Conservation (phyloP, 2,888 invertebrate genomes). For the Sialis fuliginosa region DNA sequence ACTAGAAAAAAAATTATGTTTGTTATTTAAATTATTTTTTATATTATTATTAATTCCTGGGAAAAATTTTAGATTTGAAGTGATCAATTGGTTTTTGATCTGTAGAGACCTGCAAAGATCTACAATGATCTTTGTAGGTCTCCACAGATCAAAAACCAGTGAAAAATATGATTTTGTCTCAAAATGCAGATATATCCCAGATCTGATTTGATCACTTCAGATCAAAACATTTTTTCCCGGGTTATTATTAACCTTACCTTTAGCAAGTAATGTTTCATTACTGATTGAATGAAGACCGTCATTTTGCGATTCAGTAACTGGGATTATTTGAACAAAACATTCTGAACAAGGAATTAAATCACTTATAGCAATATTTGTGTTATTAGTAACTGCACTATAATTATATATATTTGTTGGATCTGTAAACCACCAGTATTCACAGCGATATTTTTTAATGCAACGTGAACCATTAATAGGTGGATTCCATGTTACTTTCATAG, state of each 20-base stretch:
- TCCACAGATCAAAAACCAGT: no score
- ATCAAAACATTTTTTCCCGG: no score
- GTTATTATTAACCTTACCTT: no score
- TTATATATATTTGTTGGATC: neutral
- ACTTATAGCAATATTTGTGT: neutral
- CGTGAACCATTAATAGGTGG: neutral
- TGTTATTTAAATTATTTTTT: neutral
- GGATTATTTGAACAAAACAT: neutral
- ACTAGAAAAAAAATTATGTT: neutral
- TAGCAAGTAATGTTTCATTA: neutral
- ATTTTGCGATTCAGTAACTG: neutral
- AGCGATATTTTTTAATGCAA: neutral
- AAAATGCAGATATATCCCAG: no score
- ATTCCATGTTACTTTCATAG: neutral
- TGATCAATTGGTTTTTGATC: neutral
- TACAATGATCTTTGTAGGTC: no score
- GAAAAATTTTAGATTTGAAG: neutral
- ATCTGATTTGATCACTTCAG: no score
- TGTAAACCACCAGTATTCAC: neutral
- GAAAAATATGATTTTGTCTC: neutral
- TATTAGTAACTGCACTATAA: neutral
- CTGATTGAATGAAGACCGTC: neutral
- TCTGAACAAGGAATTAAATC: neutral
- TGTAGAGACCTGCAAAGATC: no score
- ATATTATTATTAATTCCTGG: neutral